phyloP scores from a whole-genome alignment of 37 sponge, comb jelly and placozoan species.

The Chondrosia reniformis region DNA sequence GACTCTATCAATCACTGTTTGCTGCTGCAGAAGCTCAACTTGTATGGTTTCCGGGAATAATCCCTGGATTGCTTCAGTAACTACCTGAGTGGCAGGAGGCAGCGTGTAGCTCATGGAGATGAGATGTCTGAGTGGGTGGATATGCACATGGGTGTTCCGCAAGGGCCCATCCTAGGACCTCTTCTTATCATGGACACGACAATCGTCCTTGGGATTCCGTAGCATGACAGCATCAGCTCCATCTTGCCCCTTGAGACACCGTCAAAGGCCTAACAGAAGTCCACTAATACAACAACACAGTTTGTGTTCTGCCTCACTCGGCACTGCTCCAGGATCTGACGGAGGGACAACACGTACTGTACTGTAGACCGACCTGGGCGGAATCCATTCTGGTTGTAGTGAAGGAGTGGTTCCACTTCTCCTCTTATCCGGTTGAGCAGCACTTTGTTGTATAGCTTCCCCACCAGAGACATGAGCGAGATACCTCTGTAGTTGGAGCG shows the following conservation, averaged over 20 bases:
- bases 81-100: background rate
- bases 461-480: background rate
- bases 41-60: background rate
- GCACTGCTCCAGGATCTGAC: background rate
- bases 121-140: background rate
- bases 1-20: constrained; percentile 29
- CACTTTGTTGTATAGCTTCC: no score
- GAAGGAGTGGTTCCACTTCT: constrained; percentile 3
- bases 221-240: background rate
- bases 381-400: no score
- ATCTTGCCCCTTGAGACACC: background rate
- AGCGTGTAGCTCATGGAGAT: background rate
- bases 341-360: constrained; percentile 3
- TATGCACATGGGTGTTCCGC: background rate
- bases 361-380: no score
- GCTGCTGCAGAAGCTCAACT: constrained; percentile 20
- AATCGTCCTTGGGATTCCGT: constrained; percentile 10
- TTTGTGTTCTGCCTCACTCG: background rate
- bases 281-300: constrained; percentile 2
- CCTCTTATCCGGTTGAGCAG: background rate
- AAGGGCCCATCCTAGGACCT: constrained; percentile 5
- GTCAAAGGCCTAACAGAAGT: background rate
- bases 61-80: background rate
- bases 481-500: background rate
- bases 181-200: background rate